Conservation (phyloP, 1,140 invertebrate species). For the Drosophila repletoides region DNA sequence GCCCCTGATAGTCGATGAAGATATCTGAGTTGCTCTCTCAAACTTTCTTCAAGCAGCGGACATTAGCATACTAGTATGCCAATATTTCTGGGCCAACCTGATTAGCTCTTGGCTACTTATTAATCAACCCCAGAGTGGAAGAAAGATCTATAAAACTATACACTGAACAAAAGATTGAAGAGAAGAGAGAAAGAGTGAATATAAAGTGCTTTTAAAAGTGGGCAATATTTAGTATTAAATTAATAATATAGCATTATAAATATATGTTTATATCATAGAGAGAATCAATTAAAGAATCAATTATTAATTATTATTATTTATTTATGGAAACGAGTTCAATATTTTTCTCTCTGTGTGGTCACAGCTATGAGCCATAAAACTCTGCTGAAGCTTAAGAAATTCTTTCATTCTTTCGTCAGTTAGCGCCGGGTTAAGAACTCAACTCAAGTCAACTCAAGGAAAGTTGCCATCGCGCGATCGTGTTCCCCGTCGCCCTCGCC, state of each 20-base stretch:
- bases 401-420: slow-evolving; percentile 67
- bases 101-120: slow-evolving; percentile 29
- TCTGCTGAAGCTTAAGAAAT: slow-evolving; percentile 53
- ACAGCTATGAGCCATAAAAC: slow-evolving; percentile 50
- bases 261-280: too few species aligned
- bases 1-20: slow-evolving; percentile 44
- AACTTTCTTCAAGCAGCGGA: slow-evolving; percentile 58
- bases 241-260: too few species aligned
- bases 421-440: slow-evolving; percentile 56
- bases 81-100: slow-evolving; percentile 30
- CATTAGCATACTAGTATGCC: slow-evolving; percentile 33
- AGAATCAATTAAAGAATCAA: too few species aligned
- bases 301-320: too few species aligned
- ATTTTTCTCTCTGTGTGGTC: slow-evolving; percentile 18
- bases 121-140: slow-evolving; percentile 13
- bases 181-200: background rate
- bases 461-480: slow-evolving; percentile 28
- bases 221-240: too few species aligned
- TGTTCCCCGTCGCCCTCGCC: slow-evolving; percentile 11
- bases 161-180: slow-evolving; percentile 9
- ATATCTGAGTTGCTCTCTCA: slow-evolving; percentile 43
- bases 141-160: slow-evolving; percentile 3
- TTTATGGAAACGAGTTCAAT: too few species aligned
- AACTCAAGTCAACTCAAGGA: background rate
- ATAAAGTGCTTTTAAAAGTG: background rate